Conservation (phyloP, 30 jellyfish, hydroid and myxozoan species). For the Haliclystus octoradiatus region DNA sequence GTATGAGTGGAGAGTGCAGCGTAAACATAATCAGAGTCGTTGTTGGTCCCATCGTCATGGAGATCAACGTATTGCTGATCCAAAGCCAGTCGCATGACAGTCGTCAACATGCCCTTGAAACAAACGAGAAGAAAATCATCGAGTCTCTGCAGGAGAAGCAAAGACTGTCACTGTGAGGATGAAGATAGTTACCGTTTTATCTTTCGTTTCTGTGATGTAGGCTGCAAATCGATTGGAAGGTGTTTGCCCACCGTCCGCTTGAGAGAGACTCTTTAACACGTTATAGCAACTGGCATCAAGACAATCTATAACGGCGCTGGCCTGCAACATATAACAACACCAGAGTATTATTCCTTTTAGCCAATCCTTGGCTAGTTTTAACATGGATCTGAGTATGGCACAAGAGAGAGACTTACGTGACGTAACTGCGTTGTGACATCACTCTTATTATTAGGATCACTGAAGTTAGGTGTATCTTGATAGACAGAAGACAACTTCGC, state of each 20-base stretch:
- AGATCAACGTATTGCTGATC: background rate
- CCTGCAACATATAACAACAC: constrained; percentile 25
- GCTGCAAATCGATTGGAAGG: constrained; percentile 52
- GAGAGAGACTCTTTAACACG: constrained; percentile 30
- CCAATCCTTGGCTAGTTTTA: background rate
- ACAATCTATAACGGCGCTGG: constrained; percentile 73
- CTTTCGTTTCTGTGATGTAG: constrained; percentile 52
- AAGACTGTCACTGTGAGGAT: background rate
- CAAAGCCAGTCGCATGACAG: background rate
- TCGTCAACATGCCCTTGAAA: background rate
- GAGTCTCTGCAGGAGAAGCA: background rate
- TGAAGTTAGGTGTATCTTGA: constrained; percentile 87
- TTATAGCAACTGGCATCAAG: constrained; percentile 73
- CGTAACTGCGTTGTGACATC: constrained; percentile 60
- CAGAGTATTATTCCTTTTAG: background rate
- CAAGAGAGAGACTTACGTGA: constrained; percentile 37
- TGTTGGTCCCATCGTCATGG: background rate
- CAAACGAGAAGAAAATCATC: background rate
- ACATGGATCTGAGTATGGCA: background rate
- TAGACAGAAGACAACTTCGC: constrained; percentile 80
- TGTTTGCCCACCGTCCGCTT: constrained; percentile 13
- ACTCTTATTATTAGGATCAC: constrained; percentile 49
- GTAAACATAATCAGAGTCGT: background rate
- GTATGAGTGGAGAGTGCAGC: no score
- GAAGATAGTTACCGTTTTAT: constrained; percentile 52